phyloP scores from a whole-genome alignment of 2,888 invertebrate species.

The Abrostola tripartita region DNA sequence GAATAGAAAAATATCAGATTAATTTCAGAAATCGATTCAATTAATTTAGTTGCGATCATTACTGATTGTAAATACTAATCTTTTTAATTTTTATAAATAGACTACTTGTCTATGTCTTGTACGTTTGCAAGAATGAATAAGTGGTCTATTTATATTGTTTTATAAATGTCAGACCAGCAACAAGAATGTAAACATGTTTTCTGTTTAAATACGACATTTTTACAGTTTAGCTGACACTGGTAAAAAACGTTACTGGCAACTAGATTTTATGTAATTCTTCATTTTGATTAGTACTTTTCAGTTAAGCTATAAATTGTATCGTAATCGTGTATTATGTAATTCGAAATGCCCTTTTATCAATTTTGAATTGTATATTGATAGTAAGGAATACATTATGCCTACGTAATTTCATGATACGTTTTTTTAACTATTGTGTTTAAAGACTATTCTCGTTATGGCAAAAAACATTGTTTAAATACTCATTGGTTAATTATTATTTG shows the following conservation, averaged over 20 bases:
- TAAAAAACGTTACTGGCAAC: not conserved
- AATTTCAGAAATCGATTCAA: constrained; percentile 19
- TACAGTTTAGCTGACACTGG: constrained; percentile 16
- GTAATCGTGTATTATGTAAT: constrained; percentile 16
- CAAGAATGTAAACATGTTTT: constrained; percentile 11
- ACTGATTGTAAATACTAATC: not conserved
- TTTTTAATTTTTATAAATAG: constrained; percentile 35
- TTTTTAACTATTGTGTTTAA: constrained; percentile 17
- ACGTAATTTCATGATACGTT: constrained; percentile 9
- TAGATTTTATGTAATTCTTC: not conserved
- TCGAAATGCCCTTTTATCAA: constrained; percentile 40
- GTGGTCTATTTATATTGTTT: constrained; percentile 52
- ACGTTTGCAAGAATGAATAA: constrained; percentile 57
- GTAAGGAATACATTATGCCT: constrained; percentile 40
- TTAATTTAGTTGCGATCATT: not conserved
- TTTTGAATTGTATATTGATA: constrained; percentile 47
- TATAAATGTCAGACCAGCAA: constrained; percentile 20
- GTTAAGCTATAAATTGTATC: constrained; percentile 21
- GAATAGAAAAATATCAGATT: constrained; percentile 3
- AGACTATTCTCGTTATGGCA: constrained; percentile 41
- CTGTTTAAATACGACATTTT: constrained; percentile 5
- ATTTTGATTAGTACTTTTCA: not conserved
- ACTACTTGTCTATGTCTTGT: constrained; percentile 54
- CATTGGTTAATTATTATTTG: constrained; percentile 66
- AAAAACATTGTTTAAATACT: constrained; percentile 66